Evolutionary conservation across 64 coral and sea anemone species (phyloP), one percentile per base, ranked within the genome.

Genomic region (Actinia equina): DNA sequence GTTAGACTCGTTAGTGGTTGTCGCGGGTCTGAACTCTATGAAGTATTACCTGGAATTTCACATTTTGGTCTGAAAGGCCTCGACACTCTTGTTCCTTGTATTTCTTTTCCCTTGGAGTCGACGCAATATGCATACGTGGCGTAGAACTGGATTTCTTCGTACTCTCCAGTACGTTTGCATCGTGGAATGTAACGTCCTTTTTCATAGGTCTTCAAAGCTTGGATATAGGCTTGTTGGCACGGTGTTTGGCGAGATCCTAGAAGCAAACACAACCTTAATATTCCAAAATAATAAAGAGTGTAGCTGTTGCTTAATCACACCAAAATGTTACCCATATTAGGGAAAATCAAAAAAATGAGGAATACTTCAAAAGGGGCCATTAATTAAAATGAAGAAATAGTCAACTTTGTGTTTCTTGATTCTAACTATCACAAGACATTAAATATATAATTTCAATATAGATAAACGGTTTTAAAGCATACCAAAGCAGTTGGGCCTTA

Each of bases 401-500:
- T 37, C 30, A 37, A 37, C 30, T 37, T 37, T 37, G 30, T 37
- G 30, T 37, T 37, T 37, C 30, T 37, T 37, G 30, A 37, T 37
- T 37, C 30, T 37, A 37, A 37, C 30, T 37, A 37, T 37, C 30
- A 37, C 30, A 37, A 37, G 30, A 37, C 30, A 37, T 37, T 37
- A 37, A 37, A 37, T 37, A 37, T 37, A 37, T 37, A 37, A 37
- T 37, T 37, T 37, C 30, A 37, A 0, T 37, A 37, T 37, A 37
- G 30, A 37, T 37, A 37, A 37, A 37, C 30, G 30, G 30, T 37
- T 37, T n/a, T 37, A 19, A 13, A 17, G 12, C 87, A 63, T 67
- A 96, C 94, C 94, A 44, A 79, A 83, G 82, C 94, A 96, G 15
- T 93, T 83, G 83, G 94, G 94, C 90, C 87, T 86, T 56, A 71